A percentile compares a stretch with the other conserved stretches of the same genome.
Conservation (phyloP, 2,797 vertebrate genomes). For the Uromys caudimaculatus region DNA sequence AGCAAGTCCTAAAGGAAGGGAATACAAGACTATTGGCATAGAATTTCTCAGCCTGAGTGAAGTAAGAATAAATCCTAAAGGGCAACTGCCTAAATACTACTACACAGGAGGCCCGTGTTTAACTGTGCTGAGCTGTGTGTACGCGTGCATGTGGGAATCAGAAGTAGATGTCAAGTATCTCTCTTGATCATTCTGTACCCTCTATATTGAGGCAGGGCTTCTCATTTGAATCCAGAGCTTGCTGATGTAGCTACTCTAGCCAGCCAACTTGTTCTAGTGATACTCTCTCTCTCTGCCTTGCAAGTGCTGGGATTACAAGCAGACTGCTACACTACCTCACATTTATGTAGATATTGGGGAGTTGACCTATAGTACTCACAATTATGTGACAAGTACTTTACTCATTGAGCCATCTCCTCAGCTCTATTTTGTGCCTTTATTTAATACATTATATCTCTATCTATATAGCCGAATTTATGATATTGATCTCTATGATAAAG, state of each 20-base stretch:
- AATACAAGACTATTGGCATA: conserved; percentile 74
- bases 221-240: background rate
- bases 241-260: background rate
- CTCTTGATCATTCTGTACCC: background rate
- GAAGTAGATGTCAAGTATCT: background rate
- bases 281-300: background rate
- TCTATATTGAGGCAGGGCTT: background rate
- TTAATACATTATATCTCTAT: background rate
- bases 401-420: background rate
- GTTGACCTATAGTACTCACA: background rate
- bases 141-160: background rate
- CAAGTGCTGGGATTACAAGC: background rate
- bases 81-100: conserved; percentile 45
- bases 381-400: background rate
- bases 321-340: background rate
- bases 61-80: conserved; percentile 51
- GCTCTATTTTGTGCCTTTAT: conserved; percentile 52
- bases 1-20: conserved; percentile 77
- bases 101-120: background rate
- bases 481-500: background rate
- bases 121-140: background rate
- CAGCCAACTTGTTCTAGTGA: background rate
- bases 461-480: background rate
- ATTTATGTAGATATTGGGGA: background rate
- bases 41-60: conserved; percentile 56